Conservation (phyloP, 2,888 invertebrate species). For the Euphydryas editha region DNA sequence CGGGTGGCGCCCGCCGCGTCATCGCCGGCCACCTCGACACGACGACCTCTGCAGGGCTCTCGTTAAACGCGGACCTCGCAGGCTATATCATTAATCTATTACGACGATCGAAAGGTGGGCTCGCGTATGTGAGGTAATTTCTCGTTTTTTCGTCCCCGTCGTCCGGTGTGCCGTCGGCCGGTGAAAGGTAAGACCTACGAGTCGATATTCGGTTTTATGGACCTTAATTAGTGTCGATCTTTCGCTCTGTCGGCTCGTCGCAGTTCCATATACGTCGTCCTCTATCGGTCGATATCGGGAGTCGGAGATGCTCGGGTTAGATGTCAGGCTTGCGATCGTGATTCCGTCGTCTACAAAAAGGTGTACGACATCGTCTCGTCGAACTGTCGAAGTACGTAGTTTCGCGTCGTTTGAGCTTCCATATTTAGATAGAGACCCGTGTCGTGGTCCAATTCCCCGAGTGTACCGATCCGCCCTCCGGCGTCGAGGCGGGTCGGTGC, state of each 20-base stretch:
- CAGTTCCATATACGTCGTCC: constrained; percentile 67
- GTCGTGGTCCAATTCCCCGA: constrained; percentile 45
- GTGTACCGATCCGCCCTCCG: constrained; percentile 53
- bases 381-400: constrained; percentile 21
- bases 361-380: constrained; percentile 26
- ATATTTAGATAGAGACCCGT: constrained; percentile 44
- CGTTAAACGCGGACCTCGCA: constrained; percentile 67
- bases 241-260: constrained; percentile 56
- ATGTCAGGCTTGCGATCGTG: constrained; percentile 60
- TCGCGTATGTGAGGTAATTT: constrained; percentile 66
- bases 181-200: constrained; percentile 72
- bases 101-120: constrained; percentile 66
- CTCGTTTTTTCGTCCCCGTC: constrained; percentile 60
- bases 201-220: constrained; percentile 79
- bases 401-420: constrained; percentile 37
- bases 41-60: constrained; percentile 56
- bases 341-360: constrained; percentile 26
- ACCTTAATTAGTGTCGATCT: constrained; percentile 78
- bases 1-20: constrained; percentile 67
- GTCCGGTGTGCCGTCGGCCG: constrained; percentile 59
- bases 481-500: constrained; percentile 52
- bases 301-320: constrained; percentile 64
- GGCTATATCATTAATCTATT: constrained; percentile 82
- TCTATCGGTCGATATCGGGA: constrained; percentile 69
- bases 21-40: constrained; percentile 56